Base-by-base conservation (phyloP, 2,888 invertebrate genomes). In the Tryphoninae sp. region DNA sequence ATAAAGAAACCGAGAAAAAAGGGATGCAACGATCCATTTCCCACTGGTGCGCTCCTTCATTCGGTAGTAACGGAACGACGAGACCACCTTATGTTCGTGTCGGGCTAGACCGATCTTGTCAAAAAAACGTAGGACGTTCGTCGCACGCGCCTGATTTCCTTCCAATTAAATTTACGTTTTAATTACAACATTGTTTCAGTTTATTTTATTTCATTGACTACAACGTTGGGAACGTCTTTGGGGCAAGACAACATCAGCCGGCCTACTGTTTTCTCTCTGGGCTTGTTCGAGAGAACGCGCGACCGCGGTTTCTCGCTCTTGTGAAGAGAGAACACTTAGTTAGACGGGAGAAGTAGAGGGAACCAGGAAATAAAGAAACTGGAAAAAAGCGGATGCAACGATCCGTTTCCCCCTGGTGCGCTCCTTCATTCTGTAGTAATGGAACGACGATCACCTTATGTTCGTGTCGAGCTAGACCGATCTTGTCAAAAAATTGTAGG, bases 201-300 rank as follows among this genome's bases (percentile, higher is more conserved):
- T 51, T 23, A 11, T 19, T 19, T 19, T 0, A 1, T 19, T 33
- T 40, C 26, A 33, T 55, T 45, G 3, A 0, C 33, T 33, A 33
- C 6, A 3, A 26, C 85, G 87, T 40, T 88, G 86, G 87, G 88
- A 89, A 88, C 89, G 88, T 89, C 88, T 89, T 89, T 87, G 86
- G 88, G 86, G 86, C 85, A 73, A 33, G 6, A 33, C 33, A 33
- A 33, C 77, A 79, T 59, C 89, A 88, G 88, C 88, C 88, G 88
- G 88, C 88, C 85, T 80, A 65, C 72, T 9, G 6, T 42, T 19
- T 23, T 72, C 26, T 61, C 79, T 80, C 62, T 73, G 26, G 2
- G 4, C 26, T 73, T 59, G 55, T 22, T 64, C 4, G 33, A 33
- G 33, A 33, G 33, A 33, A 16, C 72, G 55, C 65, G 67, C 73